Percentiles rank a stretch among this genome's conserved stretches.
phyloP scores from a whole-genome alignment of 2,113 vertebrate species.

The Hylia prasina region DNA sequence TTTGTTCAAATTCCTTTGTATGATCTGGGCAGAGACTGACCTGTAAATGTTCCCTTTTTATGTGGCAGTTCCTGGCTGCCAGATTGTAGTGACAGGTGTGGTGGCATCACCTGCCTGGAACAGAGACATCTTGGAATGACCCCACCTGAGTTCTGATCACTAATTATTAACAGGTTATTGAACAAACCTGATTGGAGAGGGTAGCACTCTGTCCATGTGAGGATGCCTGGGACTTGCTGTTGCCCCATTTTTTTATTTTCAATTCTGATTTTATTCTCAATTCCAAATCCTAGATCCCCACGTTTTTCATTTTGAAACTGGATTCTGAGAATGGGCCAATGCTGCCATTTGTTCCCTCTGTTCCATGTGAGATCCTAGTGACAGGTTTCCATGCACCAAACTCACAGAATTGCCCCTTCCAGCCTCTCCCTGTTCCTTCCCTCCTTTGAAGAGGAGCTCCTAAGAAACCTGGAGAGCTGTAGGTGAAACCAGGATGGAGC shows the following conservation, averaged over 20 bases:
- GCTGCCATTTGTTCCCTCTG: not conserved
- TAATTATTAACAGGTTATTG: not conserved
- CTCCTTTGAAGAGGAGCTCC: not conserved
- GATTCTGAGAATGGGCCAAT: not conserved
- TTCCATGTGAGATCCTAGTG: not conserved
- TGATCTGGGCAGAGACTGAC: not conserved
- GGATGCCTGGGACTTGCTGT: not conserved
- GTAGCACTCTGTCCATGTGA: not conserved
- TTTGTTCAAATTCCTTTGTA: not conserved
- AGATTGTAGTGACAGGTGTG: not conserved
- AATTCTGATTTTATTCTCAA: not conserved
- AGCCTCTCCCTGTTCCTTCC: not conserved
- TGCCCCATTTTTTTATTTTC: not conserved
- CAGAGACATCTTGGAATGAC: not conserved
- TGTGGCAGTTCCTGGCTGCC: not conserved
- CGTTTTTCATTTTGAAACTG: not conserved
- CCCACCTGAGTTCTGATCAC: not conserved
- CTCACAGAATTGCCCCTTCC: not conserved
- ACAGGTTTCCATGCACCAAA: not conserved
- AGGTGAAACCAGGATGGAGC: constrained; percentile 1
- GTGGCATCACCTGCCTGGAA: not conserved
- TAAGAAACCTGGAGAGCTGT: not conserved
- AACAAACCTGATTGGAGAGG: not conserved
- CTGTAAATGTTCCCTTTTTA: not conserved
- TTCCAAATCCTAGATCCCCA: not conserved